These are phyloP conservation scores for Dendrolimus pini DNA, from an alignment of 2,888 invertebrate genomes.

Conservation along the genomic window DNA sequence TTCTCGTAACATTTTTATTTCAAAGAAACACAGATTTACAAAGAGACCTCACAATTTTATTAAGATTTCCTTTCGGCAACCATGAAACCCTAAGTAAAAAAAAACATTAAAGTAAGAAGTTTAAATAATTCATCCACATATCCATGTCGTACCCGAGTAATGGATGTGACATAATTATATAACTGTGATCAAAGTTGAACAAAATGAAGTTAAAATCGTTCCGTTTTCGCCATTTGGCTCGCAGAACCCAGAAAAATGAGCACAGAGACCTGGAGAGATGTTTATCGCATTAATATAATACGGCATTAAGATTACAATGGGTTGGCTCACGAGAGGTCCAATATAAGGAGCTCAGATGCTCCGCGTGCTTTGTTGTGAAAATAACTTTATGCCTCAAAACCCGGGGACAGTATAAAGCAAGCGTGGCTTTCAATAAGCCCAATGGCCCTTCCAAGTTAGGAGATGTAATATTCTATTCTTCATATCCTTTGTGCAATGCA, in stretches of 20 bases:
- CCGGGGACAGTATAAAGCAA: slow-evolving; percentile 58
- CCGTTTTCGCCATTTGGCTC: no score
- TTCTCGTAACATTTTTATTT: no score
- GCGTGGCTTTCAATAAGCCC: slow-evolving; percentile 64
- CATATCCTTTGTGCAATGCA: slow-evolving; percentile 57
- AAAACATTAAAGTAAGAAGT: no score
- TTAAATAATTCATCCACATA: no score
- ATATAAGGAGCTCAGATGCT: slow-evolving; percentile 68
- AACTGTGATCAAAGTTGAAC: no score
- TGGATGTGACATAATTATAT: no score
- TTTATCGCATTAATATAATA: slow-evolving; percentile 77
- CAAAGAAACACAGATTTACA: no score
- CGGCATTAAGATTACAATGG: slow-evolving; percentile 74
- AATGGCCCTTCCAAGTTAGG: slow-evolving; percentile 47
- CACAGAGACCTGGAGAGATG: slow-evolving; percentile 56
- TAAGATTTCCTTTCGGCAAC: no score
- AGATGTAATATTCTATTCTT: slow-evolving; percentile 48
- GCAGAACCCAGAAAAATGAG: slow-evolving; percentile 41
- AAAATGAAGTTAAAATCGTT: no score
- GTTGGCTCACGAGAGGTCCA: slow-evolving; percentile 70
- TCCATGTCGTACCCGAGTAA: no score
- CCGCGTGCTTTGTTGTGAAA: slow-evolving; percentile 70
- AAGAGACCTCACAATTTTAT: no score
- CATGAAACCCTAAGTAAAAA: no score
- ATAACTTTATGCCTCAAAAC: slow-evolving; percentile 70